Conservation (phyloP, 1,140 invertebrate species). For the Camponotus pennsylvanicus region DNA sequence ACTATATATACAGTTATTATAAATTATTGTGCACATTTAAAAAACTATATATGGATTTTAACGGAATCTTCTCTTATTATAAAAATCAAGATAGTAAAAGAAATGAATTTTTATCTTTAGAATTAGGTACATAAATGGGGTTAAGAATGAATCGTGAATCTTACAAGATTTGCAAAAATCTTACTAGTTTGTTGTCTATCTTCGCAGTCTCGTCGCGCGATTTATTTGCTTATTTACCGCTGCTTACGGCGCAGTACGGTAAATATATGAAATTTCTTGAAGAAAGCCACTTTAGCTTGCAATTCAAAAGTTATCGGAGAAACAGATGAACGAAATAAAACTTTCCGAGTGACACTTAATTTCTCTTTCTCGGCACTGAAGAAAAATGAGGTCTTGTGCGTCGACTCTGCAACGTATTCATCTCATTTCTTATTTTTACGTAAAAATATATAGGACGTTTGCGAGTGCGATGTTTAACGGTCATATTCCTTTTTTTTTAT, state of each 20-base stretch:
- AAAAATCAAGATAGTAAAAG: neutral
- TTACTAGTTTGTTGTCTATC: slow-evolving; percentile 35
- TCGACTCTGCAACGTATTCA: slow-evolving; percentile 45
- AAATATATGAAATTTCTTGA: slow-evolving; percentile 59
- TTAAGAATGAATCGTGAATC: neutral
- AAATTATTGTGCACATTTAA: neutral
- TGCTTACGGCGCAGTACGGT: slow-evolving; percentile 22
- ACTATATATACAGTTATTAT: neutral
- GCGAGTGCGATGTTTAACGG: neutral
- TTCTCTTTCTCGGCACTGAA: slow-evolving; percentile 57
- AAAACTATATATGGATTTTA: neutral
- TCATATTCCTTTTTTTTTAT: neutral
- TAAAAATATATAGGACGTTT: slow-evolving; percentile 3
- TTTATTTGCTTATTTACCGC: slow-evolving; percentile 60
- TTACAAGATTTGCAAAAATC: slow-evolving; percentile 53
- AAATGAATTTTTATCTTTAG: slow-evolving; percentile 23
- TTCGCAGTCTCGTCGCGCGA: neutral
- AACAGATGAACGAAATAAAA: slow-evolving; percentile 64
- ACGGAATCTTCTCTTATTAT: neutral
- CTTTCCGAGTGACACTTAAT: slow-evolving; percentile 61
- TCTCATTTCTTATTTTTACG: slow-evolving; percentile 20
- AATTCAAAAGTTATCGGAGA: slow-evolving; percentile 62
- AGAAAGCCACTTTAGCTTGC: slow-evolving; percentile 58
- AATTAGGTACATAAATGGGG: slow-evolving; percentile 14
- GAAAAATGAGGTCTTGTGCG: slow-evolving; percentile 58